Evolutionary conservation across 2,888 invertebrate species (phyloP).

Genomic region (Pelosia muscerda): DNA sequence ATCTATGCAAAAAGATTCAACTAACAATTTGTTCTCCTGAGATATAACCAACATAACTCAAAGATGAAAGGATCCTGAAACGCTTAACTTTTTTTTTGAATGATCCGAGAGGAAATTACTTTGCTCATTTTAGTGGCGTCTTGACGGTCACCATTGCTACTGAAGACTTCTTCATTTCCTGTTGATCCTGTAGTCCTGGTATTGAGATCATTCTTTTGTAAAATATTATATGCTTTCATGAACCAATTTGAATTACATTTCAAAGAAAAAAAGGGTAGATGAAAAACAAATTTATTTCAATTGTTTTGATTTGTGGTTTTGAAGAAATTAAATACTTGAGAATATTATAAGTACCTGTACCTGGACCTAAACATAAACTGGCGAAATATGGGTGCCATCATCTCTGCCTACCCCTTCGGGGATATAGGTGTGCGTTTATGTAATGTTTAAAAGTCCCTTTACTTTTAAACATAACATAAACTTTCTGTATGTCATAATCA

Average conservation of each 20-base stretch:
- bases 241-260: slow-evolving; percentile 25
- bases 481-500: background rate
- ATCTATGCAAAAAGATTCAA: slow-evolving; percentile 17
- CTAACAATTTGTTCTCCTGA: slow-evolving; percentile 28
- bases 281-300: background rate
- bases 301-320: background rate
- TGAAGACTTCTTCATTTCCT: slow-evolving; percentile 63
- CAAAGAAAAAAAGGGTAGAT: slow-evolving; percentile 30
- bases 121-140: slow-evolving; percentile 58
- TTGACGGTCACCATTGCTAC: slow-evolving; percentile 48
- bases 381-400: too few species aligned
- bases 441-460: too few species aligned
- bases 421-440: too few species aligned
- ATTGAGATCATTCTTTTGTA: slow-evolving; percentile 54
- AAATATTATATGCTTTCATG: slow-evolving; percentile 43
- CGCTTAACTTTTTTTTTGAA: slow-evolving; percentile 49
- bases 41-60: slow-evolving; percentile 18
- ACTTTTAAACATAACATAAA: too few species aligned
- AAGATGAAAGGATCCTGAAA: slow-evolving; percentile 29
- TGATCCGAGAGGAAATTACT: slow-evolving; percentile 63
- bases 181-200: slow-evolving; percentile 51
- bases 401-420: too few species aligned
- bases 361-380: too few species aligned
- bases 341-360: background rate
- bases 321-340: background rate